Evolutionary conservation across 2,888 invertebrate species (phyloP).

Genomic region (Trachelus stipa): DNA sequence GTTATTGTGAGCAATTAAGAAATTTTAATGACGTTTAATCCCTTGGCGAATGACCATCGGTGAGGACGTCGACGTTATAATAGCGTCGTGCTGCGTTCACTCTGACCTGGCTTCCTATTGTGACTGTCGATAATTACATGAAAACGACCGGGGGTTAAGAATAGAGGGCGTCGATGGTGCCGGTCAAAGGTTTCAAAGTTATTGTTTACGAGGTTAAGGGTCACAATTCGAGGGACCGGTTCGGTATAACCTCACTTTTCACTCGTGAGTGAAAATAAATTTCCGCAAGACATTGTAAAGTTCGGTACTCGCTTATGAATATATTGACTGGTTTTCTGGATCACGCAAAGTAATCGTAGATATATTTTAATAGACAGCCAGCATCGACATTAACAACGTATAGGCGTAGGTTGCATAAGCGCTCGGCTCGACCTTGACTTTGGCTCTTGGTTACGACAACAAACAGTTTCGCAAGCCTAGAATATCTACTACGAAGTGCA

Average conservation of each 20-base stretch:
- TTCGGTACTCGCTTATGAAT: not conserved
- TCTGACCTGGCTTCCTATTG: not conserved
- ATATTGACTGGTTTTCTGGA: not conserved
- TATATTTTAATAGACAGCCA: not conserved
- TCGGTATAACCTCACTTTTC: not conserved
- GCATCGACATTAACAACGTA: not conserved
- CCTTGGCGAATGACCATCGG: not conserved
- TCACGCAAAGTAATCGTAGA: not conserved
- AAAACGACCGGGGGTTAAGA: not conserved
- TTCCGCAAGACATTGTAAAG: not conserved
- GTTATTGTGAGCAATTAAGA: not conserved
- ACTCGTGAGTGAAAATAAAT: no score
- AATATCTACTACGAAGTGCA: not conserved
- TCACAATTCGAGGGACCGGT: not conserved
- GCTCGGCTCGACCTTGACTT: slow-evolving; percentile 62
- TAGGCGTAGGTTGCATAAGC: slow-evolving; percentile 50
- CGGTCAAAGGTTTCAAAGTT: not conserved
- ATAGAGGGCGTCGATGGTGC: not conserved
- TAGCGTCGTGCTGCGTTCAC: not conserved
- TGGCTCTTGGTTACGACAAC: slow-evolving; percentile 62
- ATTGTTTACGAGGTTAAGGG: not conserved
- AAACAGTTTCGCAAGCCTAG: slow-evolving; percentile 45
- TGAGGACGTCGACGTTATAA: not conserved
- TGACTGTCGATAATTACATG: not conserved
- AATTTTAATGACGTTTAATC: not conserved